Base-by-base conservation (phyloP, 2,113 vertebrate species). In the Chaenocephalus aceratus region DNA sequence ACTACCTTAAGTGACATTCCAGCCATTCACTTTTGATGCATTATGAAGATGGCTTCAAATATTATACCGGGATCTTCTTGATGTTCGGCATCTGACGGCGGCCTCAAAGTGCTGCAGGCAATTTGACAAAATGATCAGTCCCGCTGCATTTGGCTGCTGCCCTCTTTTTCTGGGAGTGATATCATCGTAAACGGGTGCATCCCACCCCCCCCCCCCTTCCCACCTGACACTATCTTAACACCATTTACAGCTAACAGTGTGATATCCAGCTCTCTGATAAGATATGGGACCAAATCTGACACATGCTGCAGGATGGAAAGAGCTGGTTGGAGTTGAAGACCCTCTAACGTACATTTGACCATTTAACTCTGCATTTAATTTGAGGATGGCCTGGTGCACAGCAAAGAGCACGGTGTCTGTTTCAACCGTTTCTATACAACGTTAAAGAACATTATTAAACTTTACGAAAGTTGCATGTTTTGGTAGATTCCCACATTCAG, bases 11-110 rank as follows among this genome's bases (percentile, higher is more conserved):
- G 91, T 92, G 92, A 80, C 75, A 87, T 86, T 80, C 48, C 76
- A 89, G 81, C 87, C 84, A 82, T 91, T 91, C 88, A 88, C 77
- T 89, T 86, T 86, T 86, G 86, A 76, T 84, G 83, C 88, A 91
- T 93, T 93, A 92, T 89, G 76, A 88, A 86, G 81, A 88, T 87
- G 86, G 90, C 71, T 89, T 90, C 79, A 86, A 84, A 86, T 86
- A 87, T 91, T 88, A 86, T 23, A 80, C 44, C 49, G 0, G 77
- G 74, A 69, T 76, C 76, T 88, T 79, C 82, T 86, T 76, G 84
- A 89, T 80, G 73, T 87, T 90, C 61, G 0, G 76, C 82, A 72
- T 71, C 30, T 30, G 56, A 66, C 54, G 63, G 62, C 26, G 9
- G 58, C 65, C 68, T 85, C 90, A 91, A 92, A 93, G 89, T 92